phyloP scores from a whole-genome alignment of 2,113 vertebrate genomes.

The Cephalopterus ornatus region DNA sequence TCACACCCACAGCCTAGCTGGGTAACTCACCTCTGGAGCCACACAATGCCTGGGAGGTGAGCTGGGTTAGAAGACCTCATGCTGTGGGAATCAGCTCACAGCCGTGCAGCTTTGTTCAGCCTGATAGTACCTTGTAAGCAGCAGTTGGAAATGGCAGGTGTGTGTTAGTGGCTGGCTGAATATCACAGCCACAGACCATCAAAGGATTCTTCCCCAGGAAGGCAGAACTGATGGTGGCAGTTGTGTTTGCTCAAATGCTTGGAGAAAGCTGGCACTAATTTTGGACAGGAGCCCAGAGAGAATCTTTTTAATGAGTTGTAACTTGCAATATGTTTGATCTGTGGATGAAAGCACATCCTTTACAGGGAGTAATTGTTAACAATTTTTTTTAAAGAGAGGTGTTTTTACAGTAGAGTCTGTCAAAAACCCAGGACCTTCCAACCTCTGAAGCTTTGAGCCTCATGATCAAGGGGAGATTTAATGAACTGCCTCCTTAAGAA shows the following conservation, averaged over 20 bases:
- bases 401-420: neutral
- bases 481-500: neutral
- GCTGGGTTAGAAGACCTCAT: neutral
- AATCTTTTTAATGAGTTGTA: constrained; percentile 28
- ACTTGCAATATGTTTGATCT: constrained; percentile 19
- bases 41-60: neutral
- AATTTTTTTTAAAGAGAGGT: neutral
- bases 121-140: neutral
- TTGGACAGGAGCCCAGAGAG: constrained; percentile 2
- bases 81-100: rapidly evolving
- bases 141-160: neutral
- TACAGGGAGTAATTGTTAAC: neutral
- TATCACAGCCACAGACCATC: neutral
- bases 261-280: constrained; percentile 5
- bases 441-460: neutral
- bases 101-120: neutral
- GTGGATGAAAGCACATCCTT: constrained; percentile 28
- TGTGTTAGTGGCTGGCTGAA: neutral
- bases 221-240: neutral
- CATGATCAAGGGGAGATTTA: neutral
- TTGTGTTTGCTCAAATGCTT: constrained; percentile 28
- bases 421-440: neutral
- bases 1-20: neutral
- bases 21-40: neutral
- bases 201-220: neutral